phyloP scores from a whole-genome alignment of 2,888 invertebrate genomes.

The Pristionchus japonicus region DNA sequence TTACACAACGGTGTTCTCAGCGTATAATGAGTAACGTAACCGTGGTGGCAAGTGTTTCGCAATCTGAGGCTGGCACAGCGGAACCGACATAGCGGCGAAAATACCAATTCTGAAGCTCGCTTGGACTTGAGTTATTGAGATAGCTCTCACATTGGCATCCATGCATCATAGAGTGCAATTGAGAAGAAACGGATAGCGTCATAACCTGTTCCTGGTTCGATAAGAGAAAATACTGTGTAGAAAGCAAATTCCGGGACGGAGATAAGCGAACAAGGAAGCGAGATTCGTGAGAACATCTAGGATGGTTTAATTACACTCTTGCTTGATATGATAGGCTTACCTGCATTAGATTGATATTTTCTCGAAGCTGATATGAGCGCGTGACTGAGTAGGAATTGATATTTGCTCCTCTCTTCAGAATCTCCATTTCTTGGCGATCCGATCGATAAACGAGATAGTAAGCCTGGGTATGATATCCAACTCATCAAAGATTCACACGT shows the following conservation, averaged over 20 bases:
- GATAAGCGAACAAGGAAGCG: background rate
- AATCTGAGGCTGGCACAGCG: background rate
- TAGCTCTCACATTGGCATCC: background rate
- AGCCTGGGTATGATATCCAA: background rate
- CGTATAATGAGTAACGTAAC: background rate
- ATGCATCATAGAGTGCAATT: background rate
- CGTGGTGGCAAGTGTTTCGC: background rate
- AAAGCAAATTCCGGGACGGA: background rate
- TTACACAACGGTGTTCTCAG: background rate
- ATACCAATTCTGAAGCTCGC: background rate
- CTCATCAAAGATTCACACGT: background rate
- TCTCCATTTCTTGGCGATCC: background rate
- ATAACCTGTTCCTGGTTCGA: background rate
- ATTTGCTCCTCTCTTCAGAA: background rate
- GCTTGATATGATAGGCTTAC: background rate
- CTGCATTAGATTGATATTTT: background rate
- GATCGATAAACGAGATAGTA: background rate
- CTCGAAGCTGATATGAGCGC: background rate
- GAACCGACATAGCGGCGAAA: background rate
- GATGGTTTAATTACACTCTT: background rate
- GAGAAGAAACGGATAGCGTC: background rate
- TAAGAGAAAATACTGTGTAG: background rate
- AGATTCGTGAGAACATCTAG: background rate
- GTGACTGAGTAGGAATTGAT: background rate
- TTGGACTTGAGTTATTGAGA: background rate